Conservation (phyloP, 2,888 invertebrate species). For the Chalcosyrphus nemorum region DNA sequence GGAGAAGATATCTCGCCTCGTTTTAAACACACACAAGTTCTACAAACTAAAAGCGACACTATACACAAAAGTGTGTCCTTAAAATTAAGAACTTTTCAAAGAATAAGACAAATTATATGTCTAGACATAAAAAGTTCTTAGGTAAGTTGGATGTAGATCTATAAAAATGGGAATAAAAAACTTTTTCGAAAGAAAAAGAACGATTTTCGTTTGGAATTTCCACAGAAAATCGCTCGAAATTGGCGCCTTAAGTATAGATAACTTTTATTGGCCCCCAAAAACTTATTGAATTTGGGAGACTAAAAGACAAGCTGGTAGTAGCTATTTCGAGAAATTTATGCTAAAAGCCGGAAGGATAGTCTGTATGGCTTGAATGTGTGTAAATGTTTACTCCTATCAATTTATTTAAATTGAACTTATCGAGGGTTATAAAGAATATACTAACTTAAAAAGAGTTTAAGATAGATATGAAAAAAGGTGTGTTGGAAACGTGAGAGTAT, state of each 20-base stretch:
- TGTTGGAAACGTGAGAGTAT: too few species aligned
- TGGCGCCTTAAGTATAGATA: slow-evolving; percentile 13
- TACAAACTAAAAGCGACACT: background rate
- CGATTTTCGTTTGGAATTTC: background rate
- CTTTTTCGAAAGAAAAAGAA: background rate
- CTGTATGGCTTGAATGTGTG: background rate
- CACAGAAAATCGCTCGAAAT: background rate
- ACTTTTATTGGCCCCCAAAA: background rate
- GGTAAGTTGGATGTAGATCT: background rate
- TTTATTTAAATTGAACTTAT: too few species aligned
- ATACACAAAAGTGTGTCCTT: slow-evolving; percentile 6
- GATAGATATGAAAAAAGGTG: too few species aligned
- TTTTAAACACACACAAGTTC: background rate
- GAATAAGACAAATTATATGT: background rate
- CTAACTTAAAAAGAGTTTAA: too few species aligned
- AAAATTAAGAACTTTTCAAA: background rate
- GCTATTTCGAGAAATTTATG: background rate
- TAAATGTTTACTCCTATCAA: too few species aligned
- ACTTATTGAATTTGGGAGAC: background rate
- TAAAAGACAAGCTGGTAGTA: background rate
- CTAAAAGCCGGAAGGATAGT: background rate
- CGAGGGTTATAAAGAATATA: too few species aligned
- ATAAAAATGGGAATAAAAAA: background rate
- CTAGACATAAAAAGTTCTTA: slow-evolving; percentile 3
- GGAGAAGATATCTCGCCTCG: background rate